Evolutionary conservation across 2,888 invertebrate species (phyloP).

Genomic region (Meteorus cinctellus): DNA sequence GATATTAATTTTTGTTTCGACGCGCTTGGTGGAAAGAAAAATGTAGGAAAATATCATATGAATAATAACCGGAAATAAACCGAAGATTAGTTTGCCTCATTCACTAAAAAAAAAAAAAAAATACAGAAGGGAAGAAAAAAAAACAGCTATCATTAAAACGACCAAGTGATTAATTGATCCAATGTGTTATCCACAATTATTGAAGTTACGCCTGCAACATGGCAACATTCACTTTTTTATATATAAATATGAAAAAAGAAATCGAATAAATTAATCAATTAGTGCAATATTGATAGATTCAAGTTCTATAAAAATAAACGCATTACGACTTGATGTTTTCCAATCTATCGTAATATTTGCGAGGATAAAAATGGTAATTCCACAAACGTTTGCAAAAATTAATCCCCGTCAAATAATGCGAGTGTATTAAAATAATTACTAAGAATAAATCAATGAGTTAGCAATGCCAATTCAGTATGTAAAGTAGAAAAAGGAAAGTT

Average conservation of each 20-base stretch:
- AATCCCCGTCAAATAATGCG: too few relatives aligned
- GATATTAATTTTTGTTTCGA: conserved; percentile 26
- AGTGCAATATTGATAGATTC: not conserved
- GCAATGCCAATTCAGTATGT: too few relatives aligned
- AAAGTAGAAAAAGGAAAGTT: not conserved
- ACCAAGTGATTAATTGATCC: conserved; percentile 6
- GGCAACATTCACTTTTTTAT: conserved; percentile 9
- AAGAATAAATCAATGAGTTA: too few relatives aligned
- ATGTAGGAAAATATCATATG: not conserved
- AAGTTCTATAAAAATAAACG: too few relatives aligned
- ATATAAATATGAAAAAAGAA: not conserved
- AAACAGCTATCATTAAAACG: not conserved
- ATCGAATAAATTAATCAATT: not conserved
- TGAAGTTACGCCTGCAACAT: conserved; percentile 30
- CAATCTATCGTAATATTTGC: too few relatives aligned
- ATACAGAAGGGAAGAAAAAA: not conserved
- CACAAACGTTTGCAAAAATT: too few relatives aligned
- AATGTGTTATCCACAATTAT: not conserved
- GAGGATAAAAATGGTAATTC: too few relatives aligned
- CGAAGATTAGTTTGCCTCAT: not conserved
- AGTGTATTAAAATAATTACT: too few relatives aligned
- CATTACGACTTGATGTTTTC: too few relatives aligned
- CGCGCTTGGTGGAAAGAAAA: not conserved
- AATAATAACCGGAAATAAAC: conserved; percentile 23
- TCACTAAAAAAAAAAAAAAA: not conserved